Evolutionary conservation across 2,888 invertebrate genomes (phyloP), one percentile per base, ranked within the genome.

Genomic region (Cyclophora albipunctata): DNA sequence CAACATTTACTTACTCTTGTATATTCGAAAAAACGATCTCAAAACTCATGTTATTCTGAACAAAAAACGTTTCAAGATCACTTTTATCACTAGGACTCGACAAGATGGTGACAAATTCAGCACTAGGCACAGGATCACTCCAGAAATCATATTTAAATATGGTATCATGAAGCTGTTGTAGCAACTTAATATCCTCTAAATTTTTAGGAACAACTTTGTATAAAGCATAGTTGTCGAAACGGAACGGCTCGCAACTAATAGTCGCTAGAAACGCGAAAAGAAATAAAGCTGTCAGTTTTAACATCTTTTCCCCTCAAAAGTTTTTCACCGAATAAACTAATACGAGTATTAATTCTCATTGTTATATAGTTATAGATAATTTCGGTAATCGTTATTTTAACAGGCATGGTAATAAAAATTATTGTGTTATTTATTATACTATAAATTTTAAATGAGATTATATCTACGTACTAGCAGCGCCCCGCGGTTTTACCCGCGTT

Each of bases 131-230:
- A 40, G 70, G 87, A 50, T 72, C 83, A 64, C 73, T 84, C 82
- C 75, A 90, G 53, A 82, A 91, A 75, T 80, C 90, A 62, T 61
- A 90, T 60, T 63, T 83, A 57, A 53, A 66, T 64, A 70, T 86
- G 34, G 68, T 62, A 58, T 74, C 61, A 60, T 90, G 83, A 40
- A 92, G 64, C 5, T 82, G 63, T 64, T 81, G 81, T 5, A 93
- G 76, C 20, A 85, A 55, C 42, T 75, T 70, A 34, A 91, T 67
- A 42, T 93, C 90, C 1, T 81, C 70, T 1, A 66, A 59, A 58
- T 77, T 90, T 53, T 78, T 71, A 0, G 92, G 91, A 0, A 75
- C 67, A 3, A 92, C 73, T 67, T 90, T 88, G 60, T 90, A 92
- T 4, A 93, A 81, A 20, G 78, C 70, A 57, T 83, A 80, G 53